These are phyloP conservation scores for Columba janthina DNA, from an alignment of 2,113 vertebrate species.

Conservation along the genomic window DNA sequence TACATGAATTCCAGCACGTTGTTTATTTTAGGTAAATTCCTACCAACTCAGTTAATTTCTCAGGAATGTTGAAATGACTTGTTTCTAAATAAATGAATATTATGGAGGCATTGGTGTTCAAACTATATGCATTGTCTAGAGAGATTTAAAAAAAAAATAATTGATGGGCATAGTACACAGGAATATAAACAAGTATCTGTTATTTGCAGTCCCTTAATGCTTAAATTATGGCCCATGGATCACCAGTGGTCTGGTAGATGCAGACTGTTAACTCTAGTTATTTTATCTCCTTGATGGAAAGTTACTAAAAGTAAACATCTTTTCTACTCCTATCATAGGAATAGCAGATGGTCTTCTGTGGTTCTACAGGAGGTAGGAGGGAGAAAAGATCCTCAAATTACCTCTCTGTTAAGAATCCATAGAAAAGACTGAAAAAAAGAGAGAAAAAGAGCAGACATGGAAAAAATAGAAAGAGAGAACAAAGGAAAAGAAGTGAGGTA, in stretches of 20 bases:
- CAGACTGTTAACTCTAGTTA: neutral
- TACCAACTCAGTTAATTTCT: neutral
- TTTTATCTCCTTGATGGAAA: conserved; percentile 30
- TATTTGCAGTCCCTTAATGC: neutral
- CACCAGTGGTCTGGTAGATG: neutral
- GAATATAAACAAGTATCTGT: neutral
- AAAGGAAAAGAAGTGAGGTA: neutral
- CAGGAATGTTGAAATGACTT: neutral
- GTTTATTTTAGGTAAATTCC: neutral
- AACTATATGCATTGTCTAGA: neutral
- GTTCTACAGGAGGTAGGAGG: conserved; percentile 35
- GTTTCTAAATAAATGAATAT: neutral
- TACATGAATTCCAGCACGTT: neutral
- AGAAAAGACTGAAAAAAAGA: neutral
- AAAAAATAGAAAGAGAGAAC: neutral
- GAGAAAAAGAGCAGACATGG: neutral
- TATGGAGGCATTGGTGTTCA: neutral
- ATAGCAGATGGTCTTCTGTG: conserved; percentile 47
- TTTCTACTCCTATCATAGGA: conserved; percentile 26
- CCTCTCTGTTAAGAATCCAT: neutral
- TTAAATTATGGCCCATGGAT: neutral
- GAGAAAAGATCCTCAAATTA: conserved; percentile 12
- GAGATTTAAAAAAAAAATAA: neutral
- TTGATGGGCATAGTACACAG: neutral
- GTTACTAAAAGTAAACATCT: conserved; percentile 46